A percentile compares a stretch with the other conserved stretches of the same genome.
phyloP scores from a whole-genome alignment of 2,888 invertebrate species.

The Spicauda simplicius region DNA sequence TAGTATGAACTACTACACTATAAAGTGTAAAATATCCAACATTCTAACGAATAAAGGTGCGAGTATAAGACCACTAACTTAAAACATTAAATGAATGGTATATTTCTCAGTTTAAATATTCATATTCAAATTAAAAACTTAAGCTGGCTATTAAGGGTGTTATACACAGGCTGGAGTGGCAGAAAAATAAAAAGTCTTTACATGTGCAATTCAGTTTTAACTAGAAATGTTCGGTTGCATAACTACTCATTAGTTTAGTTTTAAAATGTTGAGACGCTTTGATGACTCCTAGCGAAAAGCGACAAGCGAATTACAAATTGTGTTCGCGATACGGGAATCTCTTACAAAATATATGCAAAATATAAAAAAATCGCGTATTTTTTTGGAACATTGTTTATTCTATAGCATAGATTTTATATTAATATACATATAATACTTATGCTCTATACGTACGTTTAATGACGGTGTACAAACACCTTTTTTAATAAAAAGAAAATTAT shows the following conservation, averaged over 20 bases:
- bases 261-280: not conserved
- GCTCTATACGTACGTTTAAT: too few relatives aligned
- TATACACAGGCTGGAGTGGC: conserved; percentile 15
- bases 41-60: not conserved
- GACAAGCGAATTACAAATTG: not conserved
- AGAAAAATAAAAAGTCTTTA: conserved; percentile 15
- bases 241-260: conserved; percentile 27
- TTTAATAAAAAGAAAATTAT: too few relatives aligned
- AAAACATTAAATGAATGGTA: not conserved
- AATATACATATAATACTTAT: too few relatives aligned
- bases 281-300: not conserved
- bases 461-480: too few relatives aligned
- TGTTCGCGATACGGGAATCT: too few relatives aligned
- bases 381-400: too few relatives aligned
- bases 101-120: conserved; percentile 8
- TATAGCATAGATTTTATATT: too few relatives aligned
- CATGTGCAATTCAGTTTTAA: conserved; percentile 20
- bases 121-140: conserved; percentile 22
- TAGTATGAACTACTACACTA: too few relatives aligned
- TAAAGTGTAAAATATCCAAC: not conserved
- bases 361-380: too few relatives aligned
- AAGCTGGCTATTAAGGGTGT: conserved; percentile 25
- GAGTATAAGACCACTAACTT: not conserved
- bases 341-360: too few relatives aligned
- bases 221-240: conserved; percentile 25